Base-by-base conservation (phyloP, 2,888 invertebrate species). In the Platerodrilus igneus region DNA sequence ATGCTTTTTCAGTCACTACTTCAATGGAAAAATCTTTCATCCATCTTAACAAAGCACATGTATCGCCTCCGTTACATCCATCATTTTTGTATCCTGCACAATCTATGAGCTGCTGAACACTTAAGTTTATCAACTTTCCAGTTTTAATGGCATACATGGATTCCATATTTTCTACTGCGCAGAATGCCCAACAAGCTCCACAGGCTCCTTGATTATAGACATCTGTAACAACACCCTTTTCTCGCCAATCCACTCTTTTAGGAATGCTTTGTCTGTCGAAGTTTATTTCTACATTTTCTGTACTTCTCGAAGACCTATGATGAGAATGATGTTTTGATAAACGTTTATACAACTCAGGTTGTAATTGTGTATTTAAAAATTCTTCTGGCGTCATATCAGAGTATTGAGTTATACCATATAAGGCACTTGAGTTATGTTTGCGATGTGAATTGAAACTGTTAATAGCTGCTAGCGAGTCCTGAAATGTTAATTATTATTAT, bases 161-260 rank as follows among this genome's bases (percentile, higher is more conserved):
- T 65, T 90, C 90, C 29, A 83, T 75, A 17, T 79, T 78, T 52
- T 81, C 84, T 1, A 87, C 72, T 0, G 81, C 79, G 59, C 86
- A 85, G 66, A 87, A 88, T 0, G 89, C 89, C 88, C 89, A 90
- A 63, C 90, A 90, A 0, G 87, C 89, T 1, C 89, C 89, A 66
- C 90, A 90, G 6, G 72, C 56, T 7, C 79, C 79, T 65, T 90
- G 90, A 63, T 82, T 78, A 34, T 77, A 75, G 0, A 90, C 75
- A 0, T 76, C 67, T 2, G 82, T 77, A 2, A 90, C 69, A 6
- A 80, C 76, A 15, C 78, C 78, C 56, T 78, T 77, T 64, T 50
- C 83, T 31, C 66, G 54, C 65, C 66, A 67, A 47, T 68, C 67
- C n/a, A 67, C 41, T 52, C 58, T 63, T 35, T 39, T 18, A 3